These are phyloP conservation scores for Echeneis naucrates DNA, from an alignment of 2,797 vertebrate genomes.

Conservation along the genomic window DNA sequence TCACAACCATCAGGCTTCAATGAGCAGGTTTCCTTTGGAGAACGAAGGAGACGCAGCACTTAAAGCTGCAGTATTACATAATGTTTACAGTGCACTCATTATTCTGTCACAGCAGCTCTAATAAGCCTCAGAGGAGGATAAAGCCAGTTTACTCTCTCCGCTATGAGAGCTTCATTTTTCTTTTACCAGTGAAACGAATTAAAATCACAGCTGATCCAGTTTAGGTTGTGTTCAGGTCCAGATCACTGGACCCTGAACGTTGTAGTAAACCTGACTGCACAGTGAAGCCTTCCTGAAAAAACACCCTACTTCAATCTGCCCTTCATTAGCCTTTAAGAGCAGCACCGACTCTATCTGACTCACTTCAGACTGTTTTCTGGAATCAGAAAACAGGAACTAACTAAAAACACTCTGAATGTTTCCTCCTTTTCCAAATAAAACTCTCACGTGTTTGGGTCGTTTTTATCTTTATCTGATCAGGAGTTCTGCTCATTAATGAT, in stretches of 20 bases:
- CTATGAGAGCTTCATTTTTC: neutral
- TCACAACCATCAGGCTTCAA: constrained; percentile 36
- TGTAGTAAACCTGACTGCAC: neutral
- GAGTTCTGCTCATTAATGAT: too few relatives aligned
- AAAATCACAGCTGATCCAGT: neutral
- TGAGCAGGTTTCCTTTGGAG: constrained; percentile 17
- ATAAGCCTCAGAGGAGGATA: constrained; percentile 13
- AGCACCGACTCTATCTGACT: too few relatives aligned
- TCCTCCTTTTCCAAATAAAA: too few relatives aligned
- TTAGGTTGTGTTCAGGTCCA: neutral
- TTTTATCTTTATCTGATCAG: too few relatives aligned
- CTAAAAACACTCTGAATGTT: too few relatives aligned
- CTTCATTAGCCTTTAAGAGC: neutral
- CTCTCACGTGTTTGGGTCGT: too few relatives aligned
- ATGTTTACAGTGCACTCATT: constrained; percentile 48
- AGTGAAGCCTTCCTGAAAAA: neutral
- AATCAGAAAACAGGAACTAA: too few relatives aligned
- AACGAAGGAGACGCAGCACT: constrained; percentile 41
- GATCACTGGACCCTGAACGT: neutral
- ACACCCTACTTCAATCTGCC: neutral
- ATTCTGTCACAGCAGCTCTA: constrained; percentile 16
- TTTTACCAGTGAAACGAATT: neutral
- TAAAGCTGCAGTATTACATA: constrained; percentile 46
- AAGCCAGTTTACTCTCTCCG: neutral
- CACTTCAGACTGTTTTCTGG: too few relatives aligned